Evolutionary conservation across 1,140 invertebrate genomes (phyloP).

Genomic region (Phenacoccus solenopsis): DNA sequence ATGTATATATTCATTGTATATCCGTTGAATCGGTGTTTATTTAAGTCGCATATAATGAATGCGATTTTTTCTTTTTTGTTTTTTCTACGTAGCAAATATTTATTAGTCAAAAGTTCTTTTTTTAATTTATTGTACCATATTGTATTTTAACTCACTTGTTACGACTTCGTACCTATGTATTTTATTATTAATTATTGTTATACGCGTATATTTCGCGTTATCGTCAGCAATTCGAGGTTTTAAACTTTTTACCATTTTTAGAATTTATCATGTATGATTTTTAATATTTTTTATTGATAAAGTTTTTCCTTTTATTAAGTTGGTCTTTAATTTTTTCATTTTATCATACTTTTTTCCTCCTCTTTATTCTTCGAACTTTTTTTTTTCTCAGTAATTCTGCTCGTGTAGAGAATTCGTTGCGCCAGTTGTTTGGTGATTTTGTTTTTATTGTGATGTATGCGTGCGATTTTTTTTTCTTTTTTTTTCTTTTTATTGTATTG

Average conservation of each 20-base stretch:
- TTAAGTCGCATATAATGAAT: not conserved
- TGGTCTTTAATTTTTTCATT: not conserved
- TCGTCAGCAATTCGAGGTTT: not conserved
- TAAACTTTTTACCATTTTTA: slow-evolving; percentile 3
- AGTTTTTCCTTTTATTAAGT: not conserved
- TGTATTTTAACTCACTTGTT: not conserved
- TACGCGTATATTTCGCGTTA: not conserved
- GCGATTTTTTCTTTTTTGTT: not conserved
- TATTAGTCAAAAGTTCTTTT: not conserved
- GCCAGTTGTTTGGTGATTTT: too few species aligned
- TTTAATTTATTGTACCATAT: not conserved
- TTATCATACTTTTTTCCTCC: too few species aligned
- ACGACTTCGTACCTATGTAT: not conserved
- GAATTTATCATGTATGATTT: not conserved
- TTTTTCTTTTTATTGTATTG: too few species aligned
- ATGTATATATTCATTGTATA: not conserved
- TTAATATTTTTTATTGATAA: not conserved
- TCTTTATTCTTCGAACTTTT: too few species aligned
- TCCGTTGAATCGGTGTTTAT: not conserved
- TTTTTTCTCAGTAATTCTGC: too few species aligned
- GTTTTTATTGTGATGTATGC: too few species aligned
- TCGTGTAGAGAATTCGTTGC: too few species aligned
- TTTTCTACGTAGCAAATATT: not conserved
- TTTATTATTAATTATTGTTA: not conserved
- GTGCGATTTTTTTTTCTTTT: too few species aligned